Conservation (phyloP, 1,140 invertebrate species). For the Whitmania pigra region DNA sequence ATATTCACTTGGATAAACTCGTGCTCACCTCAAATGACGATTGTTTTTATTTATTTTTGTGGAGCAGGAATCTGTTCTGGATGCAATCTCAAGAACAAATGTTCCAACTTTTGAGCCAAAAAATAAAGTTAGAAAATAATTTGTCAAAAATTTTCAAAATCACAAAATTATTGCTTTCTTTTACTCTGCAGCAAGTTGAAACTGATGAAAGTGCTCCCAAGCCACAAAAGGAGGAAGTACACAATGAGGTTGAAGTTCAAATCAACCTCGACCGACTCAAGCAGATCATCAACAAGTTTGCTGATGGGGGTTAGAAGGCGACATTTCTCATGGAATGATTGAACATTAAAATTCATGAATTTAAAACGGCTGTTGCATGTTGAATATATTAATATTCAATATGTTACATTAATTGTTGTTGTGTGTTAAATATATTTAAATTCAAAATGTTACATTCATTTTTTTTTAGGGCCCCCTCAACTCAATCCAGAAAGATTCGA, state of each 20-base stretch:
- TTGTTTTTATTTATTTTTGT: too few species aligned
- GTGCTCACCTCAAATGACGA: neutral
- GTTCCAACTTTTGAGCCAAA: slow-evolving; percentile 30
- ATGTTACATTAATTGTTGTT: too few species aligned
- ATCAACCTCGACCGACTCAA: neutral
- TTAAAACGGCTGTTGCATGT: too few species aligned
- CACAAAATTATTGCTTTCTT: neutral
- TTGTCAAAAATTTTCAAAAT: neutral
- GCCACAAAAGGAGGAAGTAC: slow-evolving; percentile 15
- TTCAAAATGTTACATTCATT: neutral
- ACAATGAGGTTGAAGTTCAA: neutral
- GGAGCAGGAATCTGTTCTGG: slow-evolving; percentile 17
- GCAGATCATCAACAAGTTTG: neutral
- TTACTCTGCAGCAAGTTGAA: slow-evolving; percentile 31
- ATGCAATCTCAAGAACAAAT: slow-evolving; percentile 23
- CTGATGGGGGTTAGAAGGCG: neutral
- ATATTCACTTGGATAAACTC: slow-evolving; percentile 3
- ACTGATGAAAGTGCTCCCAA: slow-evolving; percentile 34
- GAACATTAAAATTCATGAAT: too few species aligned
- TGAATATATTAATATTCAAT: too few species aligned
- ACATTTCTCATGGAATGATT: neutral
- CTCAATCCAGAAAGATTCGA: slow-evolving; percentile 85
- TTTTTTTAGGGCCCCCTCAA: neutral
- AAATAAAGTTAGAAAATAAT: slow-evolving; percentile 27
- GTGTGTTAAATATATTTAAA: too few species aligned